Percentiles rank a stretch among this genome's conserved stretches.
Evolutionary conservation across 2,113 vertebrate genomes (phyloP).

Genomic region (Telmatochromis sp.): DNA sequence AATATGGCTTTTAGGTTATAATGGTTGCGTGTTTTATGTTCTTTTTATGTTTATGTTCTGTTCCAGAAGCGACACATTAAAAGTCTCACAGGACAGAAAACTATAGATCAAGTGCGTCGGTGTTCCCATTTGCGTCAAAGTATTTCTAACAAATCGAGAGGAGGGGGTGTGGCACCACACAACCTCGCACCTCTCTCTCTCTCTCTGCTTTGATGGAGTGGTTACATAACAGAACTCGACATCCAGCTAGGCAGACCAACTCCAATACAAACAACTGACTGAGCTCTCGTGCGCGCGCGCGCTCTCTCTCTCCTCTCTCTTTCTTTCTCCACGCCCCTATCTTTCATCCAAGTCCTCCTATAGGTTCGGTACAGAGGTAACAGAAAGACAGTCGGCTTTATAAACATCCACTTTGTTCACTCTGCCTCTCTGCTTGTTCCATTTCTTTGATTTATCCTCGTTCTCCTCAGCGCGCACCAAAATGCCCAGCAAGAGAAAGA

Average conservation of each 20-base stretch:
- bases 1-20: neutral
- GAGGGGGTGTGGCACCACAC: neutral
- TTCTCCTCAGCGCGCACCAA: neutral
- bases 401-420: constrained; percentile 30
- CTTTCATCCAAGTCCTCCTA: constrained; percentile 11
- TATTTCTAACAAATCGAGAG: neutral
- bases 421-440: neutral
- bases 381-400: constrained; percentile 26
- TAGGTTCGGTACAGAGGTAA: constrained; percentile 47
- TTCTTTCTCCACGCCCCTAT: constrained; percentile 26
- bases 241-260: neutral
- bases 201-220: neutral
- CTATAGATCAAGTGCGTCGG: neutral
- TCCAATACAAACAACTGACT: neutral
- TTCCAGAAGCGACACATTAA: neutral
- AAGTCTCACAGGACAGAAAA: neutral
- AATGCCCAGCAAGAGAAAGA: constrained; percentile 72
- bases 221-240: constrained; percentile 19
- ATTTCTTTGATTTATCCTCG: neutral
- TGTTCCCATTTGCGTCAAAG: neutral
- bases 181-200: neutral
- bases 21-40: neutral
- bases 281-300: neutral
- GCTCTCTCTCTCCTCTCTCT: neutral
- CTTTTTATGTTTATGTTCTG: neutral